Evolutionary conservation across 53 echinoderm and acorn worm genomes (phyloP), one percentile per base, ranked within the genome.

Genomic region (Crossaster papposus): DNA sequence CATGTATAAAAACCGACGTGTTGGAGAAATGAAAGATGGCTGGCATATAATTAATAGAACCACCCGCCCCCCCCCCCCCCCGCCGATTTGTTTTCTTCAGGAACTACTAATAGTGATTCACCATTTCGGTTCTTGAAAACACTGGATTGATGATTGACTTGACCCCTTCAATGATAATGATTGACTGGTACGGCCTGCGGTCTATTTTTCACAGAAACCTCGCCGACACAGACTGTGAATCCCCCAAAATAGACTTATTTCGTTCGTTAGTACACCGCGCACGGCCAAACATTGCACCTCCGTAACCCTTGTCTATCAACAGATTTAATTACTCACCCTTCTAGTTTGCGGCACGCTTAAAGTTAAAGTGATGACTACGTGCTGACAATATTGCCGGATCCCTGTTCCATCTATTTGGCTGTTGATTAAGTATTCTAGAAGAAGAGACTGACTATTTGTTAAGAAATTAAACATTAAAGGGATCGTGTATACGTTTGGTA

Each of bases 271-370:
- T 37, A 74, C 23, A 22, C 35, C 64, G 36, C 24, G 64, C 36
- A 81, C 36, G 70, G 68, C 44, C 83, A 70, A 83, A 83, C 70
- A 70, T 83, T 30, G 83, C 72, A 72, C 83, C 53, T 83, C 38
- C 14, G 72, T 12, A 8, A 55, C 5, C 30, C 51, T 5, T 6
- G 26, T 71, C 83, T 26, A 15, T 83, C 83, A 70, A 24, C 83
- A 83, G 72, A 44, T 68, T 29, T 26, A 52, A 83, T 83, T 28
- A 70, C 83, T 65, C 32, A 14, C 50, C 20, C 13, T 64, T 36
- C 26, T 53, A 1, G 17, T 81, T 24, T 65, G 18, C 65, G 44
- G 14, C 65, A 37, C 71, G 17, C 28, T 51, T 62, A 31, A 5
- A 62, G 35, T 51, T 62, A 31, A 5, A 62, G 35, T 62, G 62